Conservation (phyloP, 2,797 vertebrate species). For the Danio aesculapii region DNA sequence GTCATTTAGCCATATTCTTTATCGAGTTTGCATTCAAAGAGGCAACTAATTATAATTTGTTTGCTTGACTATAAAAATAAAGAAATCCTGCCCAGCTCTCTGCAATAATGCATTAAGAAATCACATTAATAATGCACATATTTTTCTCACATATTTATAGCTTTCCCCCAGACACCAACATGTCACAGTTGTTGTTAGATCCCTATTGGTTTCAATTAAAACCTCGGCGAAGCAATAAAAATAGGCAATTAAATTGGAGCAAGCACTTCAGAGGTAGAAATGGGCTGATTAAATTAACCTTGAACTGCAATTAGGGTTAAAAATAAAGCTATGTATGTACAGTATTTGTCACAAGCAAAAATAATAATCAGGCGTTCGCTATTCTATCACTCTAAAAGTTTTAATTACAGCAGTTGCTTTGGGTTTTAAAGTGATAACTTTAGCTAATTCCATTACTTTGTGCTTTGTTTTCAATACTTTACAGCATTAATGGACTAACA, state of each 20-base stretch:
- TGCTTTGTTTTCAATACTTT: constrained; percentile 3
- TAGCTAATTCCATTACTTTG: constrained; percentile 23
- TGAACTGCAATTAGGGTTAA: constrained; percentile 84
- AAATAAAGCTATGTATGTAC: constrained; percentile 79
- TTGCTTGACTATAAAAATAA: constrained; percentile 32
- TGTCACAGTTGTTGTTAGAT: constrained; percentile 88
- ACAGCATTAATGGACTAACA: constrained; percentile 18
- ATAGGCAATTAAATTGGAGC: constrained; percentile 89
- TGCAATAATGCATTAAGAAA: constrained; percentile 79
- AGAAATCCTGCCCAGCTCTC: constrained; percentile 45
- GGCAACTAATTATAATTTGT: constrained; percentile 45
- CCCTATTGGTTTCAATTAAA: constrained; percentile 88
- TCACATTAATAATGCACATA: constrained; percentile 85
- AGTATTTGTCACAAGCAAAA: constrained; percentile 74
- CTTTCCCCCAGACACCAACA: constrained; percentile 84
- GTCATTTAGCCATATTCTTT: constrained; percentile 26
- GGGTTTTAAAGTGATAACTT: constrained; percentile 7
- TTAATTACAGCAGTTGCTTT: constrained; percentile 29
- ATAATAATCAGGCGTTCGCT: constrained; percentile 57
- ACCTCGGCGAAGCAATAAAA: constrained; percentile 86
- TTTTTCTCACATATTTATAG: constrained; percentile 86
- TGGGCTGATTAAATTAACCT: constrained; percentile 88
- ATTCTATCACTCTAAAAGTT: constrained; percentile 10
- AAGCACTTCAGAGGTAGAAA: constrained; percentile 83
- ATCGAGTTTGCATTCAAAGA: constrained; percentile 35